Percentiles rank a stretch among this genome's conserved stretches.
phyloP scores from a whole-genome alignment of 2,888 invertebrate genomes.

The Acanthosepion lycidas region DNA sequence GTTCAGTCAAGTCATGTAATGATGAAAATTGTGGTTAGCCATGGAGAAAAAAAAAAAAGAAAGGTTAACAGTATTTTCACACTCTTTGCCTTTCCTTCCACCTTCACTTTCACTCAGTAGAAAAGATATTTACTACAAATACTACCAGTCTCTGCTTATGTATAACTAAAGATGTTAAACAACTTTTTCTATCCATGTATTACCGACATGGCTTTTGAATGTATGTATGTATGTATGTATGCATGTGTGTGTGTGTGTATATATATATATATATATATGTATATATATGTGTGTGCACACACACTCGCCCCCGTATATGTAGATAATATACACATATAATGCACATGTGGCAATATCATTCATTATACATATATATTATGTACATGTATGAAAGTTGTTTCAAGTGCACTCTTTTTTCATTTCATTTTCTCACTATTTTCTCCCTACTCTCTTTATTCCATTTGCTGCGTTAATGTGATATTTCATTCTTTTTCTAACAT shows the following conservation, averaged over 20 bases:
- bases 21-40: neutral
- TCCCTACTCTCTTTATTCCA: neutral
- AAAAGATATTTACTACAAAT: neutral
- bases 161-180: neutral
- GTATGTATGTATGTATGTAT: neutral
- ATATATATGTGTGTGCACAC: neutral
- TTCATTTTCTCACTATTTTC: neutral
- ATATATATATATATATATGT: too few relatives aligned
- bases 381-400: neutral
- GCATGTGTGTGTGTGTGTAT: too few relatives aligned
- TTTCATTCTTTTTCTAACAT: neutral
- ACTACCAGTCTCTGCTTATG: conserved; percentile 11
- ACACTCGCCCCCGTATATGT: neutral
- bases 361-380: neutral
- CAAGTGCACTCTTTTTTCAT: neutral
- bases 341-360: neutral
- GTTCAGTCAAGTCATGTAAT: neutral
- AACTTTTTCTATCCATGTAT: neutral
- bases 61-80: conserved; percentile 24
- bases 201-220: neutral
- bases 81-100: neutral
- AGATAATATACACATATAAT: neutral
- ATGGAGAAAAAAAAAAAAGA: neutral
- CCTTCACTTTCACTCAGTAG: neutral
- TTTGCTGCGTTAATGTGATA: conserved; percentile 21